phyloP scores from a whole-genome alignment of 2,888 invertebrate genomes.

The Ashinkailepas kermadecensis region DNA sequence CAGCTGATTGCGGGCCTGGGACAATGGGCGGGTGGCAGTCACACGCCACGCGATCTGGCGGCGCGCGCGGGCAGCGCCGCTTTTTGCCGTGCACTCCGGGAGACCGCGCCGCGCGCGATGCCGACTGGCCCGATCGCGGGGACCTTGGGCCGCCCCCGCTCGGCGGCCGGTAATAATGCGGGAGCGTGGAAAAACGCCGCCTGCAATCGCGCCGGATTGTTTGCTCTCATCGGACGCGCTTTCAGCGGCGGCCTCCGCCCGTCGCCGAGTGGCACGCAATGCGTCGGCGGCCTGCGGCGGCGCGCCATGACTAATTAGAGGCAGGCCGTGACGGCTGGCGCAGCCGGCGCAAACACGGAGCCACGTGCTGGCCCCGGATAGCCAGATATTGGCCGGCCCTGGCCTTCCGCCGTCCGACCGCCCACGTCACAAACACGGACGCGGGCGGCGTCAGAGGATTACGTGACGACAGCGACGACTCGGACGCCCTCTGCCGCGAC shows the following conservation, averaged over 20 bases:
- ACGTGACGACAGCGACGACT: background rate
- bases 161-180: background rate
- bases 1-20: background rate
- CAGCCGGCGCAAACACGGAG: background rate
- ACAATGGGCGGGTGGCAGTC: background rate
- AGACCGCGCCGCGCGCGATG: background rate
- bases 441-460: background rate
- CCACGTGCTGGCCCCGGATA: too few species aligned
- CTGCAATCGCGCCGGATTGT: background rate
- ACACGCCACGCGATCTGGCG: background rate
- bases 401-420: too few species aligned
- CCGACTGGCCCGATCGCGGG: background rate
- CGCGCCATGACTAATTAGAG: constrained; percentile 14
- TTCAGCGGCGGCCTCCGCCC: background rate
- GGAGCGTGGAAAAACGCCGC: background rate
- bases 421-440: too few species aligned
- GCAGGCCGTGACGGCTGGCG: background rate
- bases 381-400: too few species aligned
- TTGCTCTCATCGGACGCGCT: background rate
- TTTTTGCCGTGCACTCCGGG: background rate
- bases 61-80: background rate
- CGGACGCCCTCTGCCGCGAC: background rate
- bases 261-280: background rate
- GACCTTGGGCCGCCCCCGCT: background rate
- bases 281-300: background rate